Base-by-base conservation (phyloP, 2,888 invertebrate species). In the Drosophila eohydei region DNA sequence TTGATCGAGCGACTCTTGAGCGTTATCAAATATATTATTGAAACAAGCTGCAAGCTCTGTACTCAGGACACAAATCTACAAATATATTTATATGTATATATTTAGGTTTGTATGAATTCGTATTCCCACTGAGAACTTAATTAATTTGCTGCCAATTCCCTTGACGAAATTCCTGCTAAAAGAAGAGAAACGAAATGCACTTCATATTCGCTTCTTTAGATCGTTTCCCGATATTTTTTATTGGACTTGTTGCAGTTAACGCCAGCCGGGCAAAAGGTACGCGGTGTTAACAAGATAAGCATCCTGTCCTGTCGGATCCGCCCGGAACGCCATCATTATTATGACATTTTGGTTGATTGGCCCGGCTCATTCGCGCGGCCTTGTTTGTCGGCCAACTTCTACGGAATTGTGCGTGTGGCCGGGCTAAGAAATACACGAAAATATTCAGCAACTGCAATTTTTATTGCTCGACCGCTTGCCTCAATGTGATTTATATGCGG, bases 281-380 rank as follows among this genome's bases (percentile, higher is more conserved):
- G 51, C 71, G 67, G 81, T 74, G 83, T 89, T 85, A 85, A 88
- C 81, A 80, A 81, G 86, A 83, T 91, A 82, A 85, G 78, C 79
- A 80, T 86, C 81, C 84, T 90, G 78, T 86, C 81, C 84, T 88
- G 80, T 67, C 55, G 61, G 6, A 59, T 30, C 64, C 64, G 68
- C 43, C 59, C 57, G 74, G 68, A 71, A 89, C 91, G 91, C 90
- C 91, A 90, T 89, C 90, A 90, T 91, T 90, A 89, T 89, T 87
- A 88, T 90, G 89, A 89, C 90, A 91, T 90, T 89, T 85, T 77
- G 80, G 72, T 88, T 85, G 87, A 87, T 89, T 85, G 82, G 69
- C 74, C 74, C 71, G 78, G 57, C 65, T 73, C 70, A 70, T 72
- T 69, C 71, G 51, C 71, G 51, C 63, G 64, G 74, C 65, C 78